Base-by-base conservation (phyloP, 1,140 invertebrate species). In the Manduca sexta region DNA sequence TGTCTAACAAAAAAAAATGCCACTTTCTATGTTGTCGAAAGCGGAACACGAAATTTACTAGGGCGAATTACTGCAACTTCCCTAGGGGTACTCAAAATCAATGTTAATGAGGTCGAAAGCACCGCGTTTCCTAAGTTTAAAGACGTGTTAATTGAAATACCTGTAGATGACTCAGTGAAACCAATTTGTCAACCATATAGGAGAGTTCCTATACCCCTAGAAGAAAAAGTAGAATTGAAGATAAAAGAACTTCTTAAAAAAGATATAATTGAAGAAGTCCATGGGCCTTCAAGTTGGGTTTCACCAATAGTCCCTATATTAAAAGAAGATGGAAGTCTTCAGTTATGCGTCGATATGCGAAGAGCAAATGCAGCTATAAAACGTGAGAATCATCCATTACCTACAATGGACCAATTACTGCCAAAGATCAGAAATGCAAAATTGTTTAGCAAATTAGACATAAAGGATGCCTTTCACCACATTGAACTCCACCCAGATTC, bases 331-430 rank as follows among this genome's bases (percentile, higher is more conserved):
- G 59, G 54, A 2, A 69, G 80, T 26, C n/a, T 75, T 12, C 53
- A 73, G 0, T 38, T 84, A 5, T 78, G 74, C 21, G 39, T 83
- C 1, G 70, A 84, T 44, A 76, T 86, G 73, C 47, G 83, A 29
- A 21, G 64, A 31, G 77, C 69, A 0, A 58, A 69, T 52, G 4
- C 61, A 42, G 76, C 78, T 1, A 71, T 84, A 4, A 14, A 33
- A 44, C 40, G 71, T 37, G 67, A 77, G 56, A 67, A 80, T 37
- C 70, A 74, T 15, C 69, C 67, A 34, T 16, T 74, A 16, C 69
- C 79, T 8, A 69, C 66, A 17, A 70, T 81, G 56, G 69, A 63
- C 14, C 55, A 66, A 29, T 45, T 62, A 35, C 43, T 70, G 51
- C 64, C 62, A 6, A 62, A n/a, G n/a, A n/a, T n/a, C n/a, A 67